Conservation (phyloP, 2,113 vertebrate species). For the Engystomops pustulosus region DNA sequence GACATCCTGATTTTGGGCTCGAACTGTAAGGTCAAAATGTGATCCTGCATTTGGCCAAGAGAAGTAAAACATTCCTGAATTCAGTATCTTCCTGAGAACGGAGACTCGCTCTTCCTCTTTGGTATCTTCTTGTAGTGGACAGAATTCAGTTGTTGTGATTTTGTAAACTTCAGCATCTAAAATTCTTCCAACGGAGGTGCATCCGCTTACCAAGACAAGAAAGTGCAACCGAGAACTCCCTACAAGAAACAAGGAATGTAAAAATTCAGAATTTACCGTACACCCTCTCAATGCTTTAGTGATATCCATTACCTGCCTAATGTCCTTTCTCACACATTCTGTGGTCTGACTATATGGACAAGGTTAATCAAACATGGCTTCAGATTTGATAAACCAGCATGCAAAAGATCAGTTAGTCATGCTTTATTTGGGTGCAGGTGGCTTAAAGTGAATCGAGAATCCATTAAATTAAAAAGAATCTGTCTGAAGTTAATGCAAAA, state of each 20-base stretch:
- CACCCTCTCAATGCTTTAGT: no score
- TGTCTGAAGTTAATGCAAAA: no score
- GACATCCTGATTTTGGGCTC: slow-evolving; percentile 76
- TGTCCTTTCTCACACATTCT: no score
- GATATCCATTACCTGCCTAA: no score
- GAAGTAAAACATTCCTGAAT: slow-evolving; percentile 81
- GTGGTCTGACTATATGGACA: no score
- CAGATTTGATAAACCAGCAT: no score
- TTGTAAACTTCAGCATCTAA: slow-evolving; percentile 80
- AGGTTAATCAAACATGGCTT: no score
- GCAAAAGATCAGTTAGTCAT: no score
- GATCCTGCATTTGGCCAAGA: slow-evolving; percentile 75
- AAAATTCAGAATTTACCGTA: no score
- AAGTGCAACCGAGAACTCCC: slow-evolving; percentile 73
- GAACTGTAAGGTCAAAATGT: slow-evolving; percentile 76
- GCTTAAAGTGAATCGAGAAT: no score
- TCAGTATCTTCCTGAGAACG: slow-evolving; percentile 76
- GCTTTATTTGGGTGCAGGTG: no score
- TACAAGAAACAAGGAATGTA: slow-evolving; percentile 60
- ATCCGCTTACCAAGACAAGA: slow-evolving; percentile 81
- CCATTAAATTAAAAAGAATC: no score
- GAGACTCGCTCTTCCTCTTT: slow-evolving; percentile 74
- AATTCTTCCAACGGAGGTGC: slow-evolving; percentile 77
- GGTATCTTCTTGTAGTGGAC: slow-evolving; percentile 77
- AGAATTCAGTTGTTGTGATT: slow-evolving; percentile 78